Evolutionary conservation across 53 echinoderm and acorn worm species (phyloP).

Genomic region (Paracentrotus lividus): DNA sequence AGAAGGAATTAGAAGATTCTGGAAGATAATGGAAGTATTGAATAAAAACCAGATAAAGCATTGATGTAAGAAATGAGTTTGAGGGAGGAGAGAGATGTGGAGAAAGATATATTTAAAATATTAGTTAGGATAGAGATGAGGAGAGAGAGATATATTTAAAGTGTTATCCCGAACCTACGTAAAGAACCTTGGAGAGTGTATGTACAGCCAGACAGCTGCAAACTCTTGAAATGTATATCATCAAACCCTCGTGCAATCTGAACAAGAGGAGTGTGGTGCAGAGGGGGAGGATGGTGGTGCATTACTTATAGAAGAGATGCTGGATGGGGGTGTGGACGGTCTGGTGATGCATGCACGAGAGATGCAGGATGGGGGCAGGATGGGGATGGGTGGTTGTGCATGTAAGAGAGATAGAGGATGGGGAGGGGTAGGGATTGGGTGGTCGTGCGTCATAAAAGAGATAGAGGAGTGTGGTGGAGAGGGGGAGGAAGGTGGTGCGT

Average conservation of each 20-base stretch:
- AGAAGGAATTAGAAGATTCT: neutral
- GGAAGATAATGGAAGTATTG: neutral
- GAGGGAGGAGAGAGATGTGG: constrained; percentile 14
- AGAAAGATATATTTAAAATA: too few relatives aligned
- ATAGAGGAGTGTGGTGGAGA: constrained; percentile 18
- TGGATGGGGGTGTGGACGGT: neutral
- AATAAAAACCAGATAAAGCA: neutral
- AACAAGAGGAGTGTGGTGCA: constrained; percentile 6
- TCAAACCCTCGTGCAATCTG: constrained; percentile 17
- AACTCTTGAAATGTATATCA: constrained; percentile 58
- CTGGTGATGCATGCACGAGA: neutral
- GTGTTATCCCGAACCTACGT: constrained; percentile 58
- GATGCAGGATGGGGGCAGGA: neutral
- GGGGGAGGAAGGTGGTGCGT: constrained; percentile 13
- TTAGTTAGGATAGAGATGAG: neutral
- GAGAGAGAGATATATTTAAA: constrained; percentile 18
- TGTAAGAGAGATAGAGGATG: neutral
- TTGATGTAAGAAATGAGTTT: neutral
- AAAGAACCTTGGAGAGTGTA: constrained; percentile 61
- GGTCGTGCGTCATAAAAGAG: too few relatives aligned
- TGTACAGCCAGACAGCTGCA: constrained; percentile 68
- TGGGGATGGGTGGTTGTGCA: too few relatives aligned
- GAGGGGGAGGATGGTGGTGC: constrained; percentile 9
- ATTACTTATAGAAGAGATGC: neutral
- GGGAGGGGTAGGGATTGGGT: too few relatives aligned